Percentiles rank a stretch among this genome's conserved stretches.
Conservation (phyloP, 2,797 vertebrate species). For the Sebastes minor region DNA sequence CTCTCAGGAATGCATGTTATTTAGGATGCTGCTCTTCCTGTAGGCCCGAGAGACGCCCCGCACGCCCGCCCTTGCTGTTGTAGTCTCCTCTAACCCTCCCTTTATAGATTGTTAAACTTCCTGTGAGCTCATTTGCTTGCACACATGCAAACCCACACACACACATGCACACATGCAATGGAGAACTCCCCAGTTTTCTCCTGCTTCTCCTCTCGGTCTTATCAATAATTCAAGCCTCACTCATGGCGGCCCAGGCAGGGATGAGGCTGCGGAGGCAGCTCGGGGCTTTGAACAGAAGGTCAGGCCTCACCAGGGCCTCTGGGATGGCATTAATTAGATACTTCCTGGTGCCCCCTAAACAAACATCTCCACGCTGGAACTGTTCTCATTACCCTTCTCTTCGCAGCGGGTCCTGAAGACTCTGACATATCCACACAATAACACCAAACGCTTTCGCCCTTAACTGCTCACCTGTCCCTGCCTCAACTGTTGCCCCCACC, state of each 20-base stretch:
- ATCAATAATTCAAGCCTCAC: slow-evolving; percentile 83
- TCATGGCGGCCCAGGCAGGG: slow-evolving; percentile 64
- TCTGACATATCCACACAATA: slow-evolving; percentile 65
- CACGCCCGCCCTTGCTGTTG: slow-evolving; percentile 1
- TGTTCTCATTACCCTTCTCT: slow-evolving; percentile 75
- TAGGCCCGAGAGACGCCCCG: not conserved
- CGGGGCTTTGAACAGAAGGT: slow-evolving; percentile 85
- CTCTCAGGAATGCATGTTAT: slow-evolving; percentile 28
- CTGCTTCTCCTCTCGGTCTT: slow-evolving; percentile 51
- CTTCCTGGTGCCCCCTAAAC: slow-evolving; percentile 72
- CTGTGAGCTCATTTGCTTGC: slow-evolving; percentile 48
- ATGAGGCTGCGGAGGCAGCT: slow-evolving; percentile 51
- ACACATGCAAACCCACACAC: slow-evolving; percentile 21
- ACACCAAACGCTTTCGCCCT: slow-evolving; percentile 35
- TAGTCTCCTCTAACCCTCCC: slow-evolving; percentile 39
- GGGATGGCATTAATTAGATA: slow-evolving; percentile 85
- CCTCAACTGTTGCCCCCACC: not conserved
- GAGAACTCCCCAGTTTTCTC: slow-evolving; percentile 46
- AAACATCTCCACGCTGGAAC: slow-evolving; percentile 57
- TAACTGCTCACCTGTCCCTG: slow-evolving; percentile 41
- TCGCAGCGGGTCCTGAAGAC: slow-evolving; percentile 64
- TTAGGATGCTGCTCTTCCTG: slow-evolving; percentile 30
- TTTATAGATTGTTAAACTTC: slow-evolving; percentile 60
- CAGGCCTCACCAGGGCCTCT: slow-evolving; percentile 73
- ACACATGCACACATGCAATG: slow-evolving; percentile 32